Base-by-base conservation (phyloP, 2,797 vertebrate species). In the Gallirallus australis region DNA sequence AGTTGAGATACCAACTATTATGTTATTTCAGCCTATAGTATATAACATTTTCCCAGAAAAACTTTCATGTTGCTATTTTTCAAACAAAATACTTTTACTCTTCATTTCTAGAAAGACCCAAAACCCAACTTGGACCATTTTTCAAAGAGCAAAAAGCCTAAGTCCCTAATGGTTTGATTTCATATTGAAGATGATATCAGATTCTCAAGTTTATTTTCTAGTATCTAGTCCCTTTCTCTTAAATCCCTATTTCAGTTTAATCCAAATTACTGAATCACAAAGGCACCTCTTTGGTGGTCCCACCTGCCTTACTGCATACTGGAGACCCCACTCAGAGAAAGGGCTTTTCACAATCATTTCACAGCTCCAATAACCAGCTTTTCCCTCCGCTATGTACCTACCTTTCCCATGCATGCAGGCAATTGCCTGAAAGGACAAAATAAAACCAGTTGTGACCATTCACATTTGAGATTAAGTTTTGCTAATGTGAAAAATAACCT, bases 321-420 rank as follows among this genome's bases (percentile, higher is more conserved):
- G 17, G 11, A 82, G 35, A 87, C 12, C 25, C 8, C 25, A 37
- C 8, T 33, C 16, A 12, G 21, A 64, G 16, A 54, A 56, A 25
- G 27, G 20, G 30, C 28, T 68, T 82, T 53, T 70, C 59, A 66
- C 47, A 31, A 59, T 40, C 27, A 42, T 61, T 72, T 78, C 75
- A 48, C 47, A 54, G 33, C 45, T 65, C 57, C 48, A 1, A 57
- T 69, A 80, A 75, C 10, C 52, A 70, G 33, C 42, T 54, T 81
- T 47, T 15, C 30, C 6, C 30, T 9, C 9, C 14, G 30, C 30
- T 35, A n/a, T 21, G n/a, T 3, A 45, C 35, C 17, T 24, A 42
- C 24, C 24, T 61, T 68, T 68, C 54, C 54, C 40, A 63, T 0
- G 1, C 27, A 31, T 3, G 19, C 1, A 1, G 56, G 15, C n/a